phyloP scores from a whole-genome alignment of 2,113 vertebrate species.

The Pionites leucogaster region DNA sequence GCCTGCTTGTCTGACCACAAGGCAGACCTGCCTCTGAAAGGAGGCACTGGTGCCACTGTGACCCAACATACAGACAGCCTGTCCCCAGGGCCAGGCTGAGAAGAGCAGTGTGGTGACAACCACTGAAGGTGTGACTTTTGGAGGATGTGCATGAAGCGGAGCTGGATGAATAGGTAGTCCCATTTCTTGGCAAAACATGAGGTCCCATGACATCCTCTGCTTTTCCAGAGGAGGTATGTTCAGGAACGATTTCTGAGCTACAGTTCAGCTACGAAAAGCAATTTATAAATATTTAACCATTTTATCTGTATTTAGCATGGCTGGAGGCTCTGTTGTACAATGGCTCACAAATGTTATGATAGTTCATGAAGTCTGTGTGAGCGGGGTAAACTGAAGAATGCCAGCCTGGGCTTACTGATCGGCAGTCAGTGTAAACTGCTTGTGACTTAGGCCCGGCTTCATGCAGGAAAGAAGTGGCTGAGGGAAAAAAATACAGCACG shows the following conservation, averaged over 20 bases:
- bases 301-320: not conserved
- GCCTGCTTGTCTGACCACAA: accelerated
- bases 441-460: not conserved
- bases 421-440: not conserved
- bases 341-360: not conserved
- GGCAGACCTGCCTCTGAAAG: not conserved
- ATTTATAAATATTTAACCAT: constrained; percentile 16
- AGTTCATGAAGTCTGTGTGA: not conserved
- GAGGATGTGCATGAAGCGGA: not conserved
- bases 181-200: not conserved
- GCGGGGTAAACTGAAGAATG: not conserved
- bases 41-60: accelerated
- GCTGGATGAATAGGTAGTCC: not conserved
- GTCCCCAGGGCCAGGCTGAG: not conserved
- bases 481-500: not conserved
- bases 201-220: not conserved
- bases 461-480: not conserved
- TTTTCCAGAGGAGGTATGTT: not conserved
- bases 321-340: not conserved
- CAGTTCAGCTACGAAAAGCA: not conserved
- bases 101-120: not conserved
- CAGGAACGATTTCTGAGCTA: not conserved
- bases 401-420: not conserved
- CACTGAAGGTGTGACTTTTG: not conserved
- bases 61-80: not conserved